These are phyloP conservation scores for Nothobranchius furzeri DNA, from an alignment of 2,113 vertebrate species.

Conservation along the genomic window DNA sequence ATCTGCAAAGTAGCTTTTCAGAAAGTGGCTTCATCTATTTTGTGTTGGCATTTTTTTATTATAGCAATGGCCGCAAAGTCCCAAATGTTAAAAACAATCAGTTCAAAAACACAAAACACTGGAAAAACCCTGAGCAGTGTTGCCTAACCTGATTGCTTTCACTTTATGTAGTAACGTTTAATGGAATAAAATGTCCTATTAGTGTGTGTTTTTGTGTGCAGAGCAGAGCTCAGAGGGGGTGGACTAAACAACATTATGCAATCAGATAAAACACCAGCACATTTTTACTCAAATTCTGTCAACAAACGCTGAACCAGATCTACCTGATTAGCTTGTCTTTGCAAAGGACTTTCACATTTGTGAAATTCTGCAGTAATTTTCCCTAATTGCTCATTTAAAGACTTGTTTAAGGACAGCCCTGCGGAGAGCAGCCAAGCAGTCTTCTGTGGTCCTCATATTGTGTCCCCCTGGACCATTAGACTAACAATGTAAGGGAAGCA, in stretches of 20 bases:
- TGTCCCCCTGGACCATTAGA: slow-evolving; percentile 9
- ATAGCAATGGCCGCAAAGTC: not conserved
- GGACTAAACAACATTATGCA: slow-evolving; percentile 55
- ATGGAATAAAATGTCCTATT: slow-evolving; percentile 12
- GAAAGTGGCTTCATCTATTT: not conserved
- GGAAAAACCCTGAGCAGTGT: not conserved
- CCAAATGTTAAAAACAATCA: not conserved
- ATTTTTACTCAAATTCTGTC: not conserved
- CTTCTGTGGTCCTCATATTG: slow-evolving; percentile 7
- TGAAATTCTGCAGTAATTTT: not conserved
- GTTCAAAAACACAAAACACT: not conserved
- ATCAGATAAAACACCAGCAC: slow-evolving; percentile 48
- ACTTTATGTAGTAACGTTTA: slow-evolving; percentile 7
- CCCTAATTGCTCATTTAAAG: not conserved
- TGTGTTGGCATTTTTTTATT: not conserved
- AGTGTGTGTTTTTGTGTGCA: slow-evolving; percentile 32
- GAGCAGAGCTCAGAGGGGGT: slow-evolving; percentile 50
- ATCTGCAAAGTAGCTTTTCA: not conserved
- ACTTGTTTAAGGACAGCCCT: not conserved
- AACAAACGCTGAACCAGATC: not conserved
- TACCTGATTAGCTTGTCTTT: not conserved
- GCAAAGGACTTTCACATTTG: not conserved
- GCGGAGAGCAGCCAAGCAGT: slow-evolving; percentile 7
- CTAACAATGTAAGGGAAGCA: slow-evolving; percentile 47
- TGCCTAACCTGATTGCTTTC: slow-evolving; percentile 6